phyloP scores from a whole-genome alignment of 1,140 invertebrate genomes.

The Drosophila melanica region DNA sequence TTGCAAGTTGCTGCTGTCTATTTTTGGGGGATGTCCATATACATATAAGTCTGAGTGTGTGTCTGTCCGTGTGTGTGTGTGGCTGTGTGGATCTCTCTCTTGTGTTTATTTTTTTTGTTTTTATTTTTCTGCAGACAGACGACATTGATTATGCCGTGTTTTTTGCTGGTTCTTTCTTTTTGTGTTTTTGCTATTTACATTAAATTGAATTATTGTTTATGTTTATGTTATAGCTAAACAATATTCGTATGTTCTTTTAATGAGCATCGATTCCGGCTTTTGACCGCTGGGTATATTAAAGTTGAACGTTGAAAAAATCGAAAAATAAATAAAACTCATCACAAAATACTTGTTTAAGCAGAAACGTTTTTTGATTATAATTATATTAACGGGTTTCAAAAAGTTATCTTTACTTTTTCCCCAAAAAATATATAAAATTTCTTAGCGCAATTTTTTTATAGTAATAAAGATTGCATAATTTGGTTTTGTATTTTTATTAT shows the following conservation, averaged over 20 bases:
- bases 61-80: constrained; percentile 26
- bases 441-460: no score
- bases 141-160: constrained; percentile 79
- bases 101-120: constrained; percentile 35
- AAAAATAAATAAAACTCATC: not conserved
- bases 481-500: no score
- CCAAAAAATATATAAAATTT: no score
- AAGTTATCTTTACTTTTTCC: no score
- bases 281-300: constrained; percentile 43
- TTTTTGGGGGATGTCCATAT: constrained; percentile 56
- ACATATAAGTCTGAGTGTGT: constrained; percentile 34
- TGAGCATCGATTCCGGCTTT: constrained; percentile 59
- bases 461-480: no score
- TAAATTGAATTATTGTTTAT: constrained; percentile 80
- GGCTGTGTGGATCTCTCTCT: constrained; percentile 10
- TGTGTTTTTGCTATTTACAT: constrained; percentile 46
- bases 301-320: not conserved
- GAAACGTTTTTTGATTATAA: no score
- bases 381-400: no score
- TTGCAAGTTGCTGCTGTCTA: constrained; percentile 51
- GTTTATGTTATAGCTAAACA: constrained; percentile 72
- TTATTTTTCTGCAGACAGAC: constrained; percentile 55
- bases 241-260: constrained; percentile 73
- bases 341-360: no score
- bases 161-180: constrained; percentile 51